These are phyloP conservation scores for Homarus americanus DNA, from an alignment of 1,140 invertebrate genomes.

Conservation along the genomic window DNA sequence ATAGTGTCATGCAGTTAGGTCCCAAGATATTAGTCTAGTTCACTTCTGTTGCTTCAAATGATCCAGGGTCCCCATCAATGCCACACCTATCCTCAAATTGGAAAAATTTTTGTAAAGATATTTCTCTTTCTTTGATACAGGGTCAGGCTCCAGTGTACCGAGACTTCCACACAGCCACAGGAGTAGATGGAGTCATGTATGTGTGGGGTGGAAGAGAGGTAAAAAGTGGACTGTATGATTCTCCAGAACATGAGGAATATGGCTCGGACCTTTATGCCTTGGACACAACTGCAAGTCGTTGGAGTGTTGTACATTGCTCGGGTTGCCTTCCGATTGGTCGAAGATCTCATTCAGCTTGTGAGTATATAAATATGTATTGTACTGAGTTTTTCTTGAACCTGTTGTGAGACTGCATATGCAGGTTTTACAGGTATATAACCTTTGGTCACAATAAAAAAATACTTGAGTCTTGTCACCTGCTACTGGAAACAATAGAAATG, in stretches of 20 bases:
- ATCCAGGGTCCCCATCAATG: too few relatives aligned
- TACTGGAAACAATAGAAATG: too few relatives aligned
- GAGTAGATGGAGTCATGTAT: conserved; percentile 76
- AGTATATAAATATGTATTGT: conserved; percentile 76
- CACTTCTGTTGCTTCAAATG: too few relatives aligned
- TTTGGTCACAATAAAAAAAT: too few relatives aligned
- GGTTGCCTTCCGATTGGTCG: conserved; percentile 84
- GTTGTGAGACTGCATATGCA: too few relatives aligned
- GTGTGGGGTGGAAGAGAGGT: conserved; percentile 88
- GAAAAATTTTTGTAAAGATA: too few relatives aligned
- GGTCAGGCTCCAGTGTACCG: conserved; percentile 84
- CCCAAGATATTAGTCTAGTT: too few relatives aligned
- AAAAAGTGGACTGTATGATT: conserved; percentile 82
- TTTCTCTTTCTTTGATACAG: conserved; percentile 76
- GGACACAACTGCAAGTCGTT: conserved; percentile 84
- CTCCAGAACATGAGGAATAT: conserved; percentile 85
- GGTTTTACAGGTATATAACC: too few relatives aligned
- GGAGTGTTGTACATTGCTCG: conserved; percentile 83
- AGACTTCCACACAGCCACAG: conserved; percentile 92
- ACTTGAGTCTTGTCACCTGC: too few relatives aligned
- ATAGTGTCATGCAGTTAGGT: too few relatives aligned
- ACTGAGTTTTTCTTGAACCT: too few relatives aligned
- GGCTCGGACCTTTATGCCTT: conserved; percentile 88
- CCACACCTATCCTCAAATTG: too few relatives aligned
- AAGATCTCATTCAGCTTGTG: conserved; percentile 93